Base-by-base conservation (phyloP, 1,140 invertebrate genomes). In the Pachypeltis micranthus region DNA sequence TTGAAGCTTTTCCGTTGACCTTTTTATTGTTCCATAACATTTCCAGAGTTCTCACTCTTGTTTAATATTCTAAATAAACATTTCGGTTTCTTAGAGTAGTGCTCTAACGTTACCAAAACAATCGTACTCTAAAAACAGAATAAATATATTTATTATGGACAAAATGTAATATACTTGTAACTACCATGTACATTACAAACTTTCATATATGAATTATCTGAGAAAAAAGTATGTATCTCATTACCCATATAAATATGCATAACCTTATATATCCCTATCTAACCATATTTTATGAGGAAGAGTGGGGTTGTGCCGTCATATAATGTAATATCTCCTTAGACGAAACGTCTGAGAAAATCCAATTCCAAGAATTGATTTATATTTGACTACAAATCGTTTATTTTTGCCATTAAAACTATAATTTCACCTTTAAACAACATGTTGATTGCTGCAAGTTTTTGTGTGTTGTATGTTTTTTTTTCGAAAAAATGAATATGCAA, bases 201-300 rank as follows among this genome's bases (percentile, higher is more conserved):
- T 64, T 64, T 64, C 63, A 64, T 64, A 64, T 31, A 64, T 59
- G 39, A 64, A 64, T 47, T 64, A 60, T 64, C 59, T 64, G 59
- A 47, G 58, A 64, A 64, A 59, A 63, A 58, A 58, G 44, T 63
- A 47, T 26, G 21, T 64, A 64, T 60, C 25, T 26, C 57, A 59
- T 34, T 39, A 44, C 23, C 34, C 28, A 29, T 44, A 56, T 56
- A 39, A 10, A 39, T 39, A 39, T 16, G 16, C 23, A 51, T 51
- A 16, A 51, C 23, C 4, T 51, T 10, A 39, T 39, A 39, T 39
- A 39, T 10, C 34, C 34, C 47, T 51, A 51, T 61, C 23, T 21
- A 44, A 44, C 29, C 47, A 39, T 44, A 61, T 44, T 44, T 21
- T 61, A 61, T 34, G 26, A 19, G 26, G 25, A 59, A 59, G 23